Percentiles rank a stretch among this genome's conserved stretches.
Evolutionary conservation across 2,797 vertebrate genomes (phyloP).

Genomic region (Periophthalmus magnuspinnatus): DNA sequence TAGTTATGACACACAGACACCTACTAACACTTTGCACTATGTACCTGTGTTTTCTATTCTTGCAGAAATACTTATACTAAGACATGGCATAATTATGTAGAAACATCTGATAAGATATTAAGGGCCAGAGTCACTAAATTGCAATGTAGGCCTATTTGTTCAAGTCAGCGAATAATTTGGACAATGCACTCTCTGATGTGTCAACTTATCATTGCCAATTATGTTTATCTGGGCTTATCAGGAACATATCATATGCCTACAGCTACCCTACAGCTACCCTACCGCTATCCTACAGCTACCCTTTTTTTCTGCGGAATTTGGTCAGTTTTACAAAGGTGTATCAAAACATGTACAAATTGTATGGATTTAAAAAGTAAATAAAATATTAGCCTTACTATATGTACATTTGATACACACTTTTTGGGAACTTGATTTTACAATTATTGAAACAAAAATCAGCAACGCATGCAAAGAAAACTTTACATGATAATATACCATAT

Average conservation of each 20-base stretch:
- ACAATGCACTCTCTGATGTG: background rate
- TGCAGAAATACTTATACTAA: background rate
- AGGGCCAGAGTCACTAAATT: background rate
- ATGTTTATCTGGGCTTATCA: background rate
- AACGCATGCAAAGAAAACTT: background rate
- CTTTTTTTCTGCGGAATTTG: background rate
- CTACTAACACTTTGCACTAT: background rate
- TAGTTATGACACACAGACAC: background rate
- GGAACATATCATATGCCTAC: background rate
- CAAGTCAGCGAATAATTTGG: background rate
- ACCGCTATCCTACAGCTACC: background rate
- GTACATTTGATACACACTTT: too few relatives aligned
- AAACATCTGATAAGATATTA: background rate
- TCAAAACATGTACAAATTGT: too few relatives aligned
- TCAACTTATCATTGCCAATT: constrained; percentile 3
- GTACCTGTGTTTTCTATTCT: background rate
- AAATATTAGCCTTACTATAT: too few relatives aligned
- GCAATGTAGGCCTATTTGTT: background rate
- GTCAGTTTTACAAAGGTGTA: too few relatives aligned
- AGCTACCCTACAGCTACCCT: background rate
- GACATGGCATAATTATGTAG: background rate
- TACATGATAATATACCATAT: background rate
- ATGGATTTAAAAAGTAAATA: too few relatives aligned
- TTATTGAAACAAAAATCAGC: background rate
- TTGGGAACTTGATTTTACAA: too few relatives aligned